Evolutionary conservation across 2,113 vertebrate genomes (phyloP), one percentile per base, ranked within the genome.

Genomic region (Diadophis punctatus): DNA sequence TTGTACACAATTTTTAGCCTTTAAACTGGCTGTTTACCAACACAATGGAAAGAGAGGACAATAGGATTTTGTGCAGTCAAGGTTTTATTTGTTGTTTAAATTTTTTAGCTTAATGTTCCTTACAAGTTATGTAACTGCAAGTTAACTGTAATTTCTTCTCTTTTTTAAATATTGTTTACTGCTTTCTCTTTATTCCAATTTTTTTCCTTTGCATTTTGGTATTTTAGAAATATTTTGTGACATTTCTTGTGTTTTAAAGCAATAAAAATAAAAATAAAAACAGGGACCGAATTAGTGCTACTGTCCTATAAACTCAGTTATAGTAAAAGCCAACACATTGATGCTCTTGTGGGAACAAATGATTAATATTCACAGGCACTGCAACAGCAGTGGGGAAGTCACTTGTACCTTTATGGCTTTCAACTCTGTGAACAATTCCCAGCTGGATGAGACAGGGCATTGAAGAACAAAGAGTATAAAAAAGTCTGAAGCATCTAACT

Each of bases 251-350:
- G 34, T 80, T 80, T 80, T 80, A 80, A 80, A 22, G 74, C 74
- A 80, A 80, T 80, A 10, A 43, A 80, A 68, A 80, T 80, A 10
- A 43, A 80, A 68, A 43, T 43, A 22, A 86, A 18, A 84, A 39
- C 0, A 8, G 27, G 11, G 43, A 51, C 60, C 60, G 9, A 52
- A 94, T 92, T 56, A 92, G 46, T 80, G 51, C 87, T 94, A 96
- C 63, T 90, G 53, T 86, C 89, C 88, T 52, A 89, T 92, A 84
- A 89, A 27, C 34, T 84, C 18, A 89, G 51, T 55, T 89, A 56
- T 7, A 91, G 52, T 46, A 89, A 39, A 18, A 48, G 25, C 60
- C 43, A 43, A 60, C 86, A 88, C 68, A 74, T 8, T 14, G 20
- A 55, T 74, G 18, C 10, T 84, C 51, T 8, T 84, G 25, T 89